phyloP scores from a whole-genome alignment of 2,113 vertebrate genomes.

The Vulpes lagopus region DNA sequence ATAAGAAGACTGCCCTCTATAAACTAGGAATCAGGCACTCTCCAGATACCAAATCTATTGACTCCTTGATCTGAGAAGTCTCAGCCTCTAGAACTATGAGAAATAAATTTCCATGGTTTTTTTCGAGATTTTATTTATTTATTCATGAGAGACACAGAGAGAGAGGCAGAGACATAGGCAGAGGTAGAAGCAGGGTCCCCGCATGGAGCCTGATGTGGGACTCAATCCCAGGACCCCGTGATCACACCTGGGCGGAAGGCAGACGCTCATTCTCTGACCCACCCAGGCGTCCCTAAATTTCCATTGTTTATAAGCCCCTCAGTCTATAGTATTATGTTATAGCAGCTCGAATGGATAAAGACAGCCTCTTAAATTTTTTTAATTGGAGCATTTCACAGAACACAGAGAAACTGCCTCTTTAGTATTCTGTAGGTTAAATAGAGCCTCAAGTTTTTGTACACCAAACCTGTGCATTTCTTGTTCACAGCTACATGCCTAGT shows the following conservation, averaged over 20 bases:
- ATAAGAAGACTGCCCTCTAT: neutral
- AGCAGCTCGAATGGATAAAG: neutral
- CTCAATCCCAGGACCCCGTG: too few relatives aligned
- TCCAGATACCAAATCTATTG: neutral
- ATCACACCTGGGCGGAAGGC: too few relatives aligned
- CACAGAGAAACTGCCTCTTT: neutral
- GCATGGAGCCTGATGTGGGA: too few relatives aligned
- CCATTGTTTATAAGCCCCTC: neutral
- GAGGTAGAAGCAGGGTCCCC: too few relatives aligned
- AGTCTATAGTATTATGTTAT: neutral
- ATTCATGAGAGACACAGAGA: too few relatives aligned
- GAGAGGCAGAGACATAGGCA: too few relatives aligned
- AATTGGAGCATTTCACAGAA: neutral
- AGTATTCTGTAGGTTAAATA: neutral
- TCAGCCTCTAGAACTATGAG: neutral
- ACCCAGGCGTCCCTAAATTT: neutral
- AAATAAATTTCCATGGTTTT: neutral
- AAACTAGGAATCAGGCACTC: neutral
- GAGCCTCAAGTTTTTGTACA: neutral
- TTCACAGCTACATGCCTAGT: neutral
- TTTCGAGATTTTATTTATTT: too few relatives aligned
- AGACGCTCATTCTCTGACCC: too few relatives aligned
- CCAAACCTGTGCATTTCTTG: neutral
- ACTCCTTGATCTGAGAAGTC: neutral
- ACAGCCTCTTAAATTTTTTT: neutral